A percentile compares a stretch with the other conserved stretches of the same genome.
Evolutionary conservation across 2,888 invertebrate species (phyloP).

Genomic region (Calameuta pallipes): DNA sequence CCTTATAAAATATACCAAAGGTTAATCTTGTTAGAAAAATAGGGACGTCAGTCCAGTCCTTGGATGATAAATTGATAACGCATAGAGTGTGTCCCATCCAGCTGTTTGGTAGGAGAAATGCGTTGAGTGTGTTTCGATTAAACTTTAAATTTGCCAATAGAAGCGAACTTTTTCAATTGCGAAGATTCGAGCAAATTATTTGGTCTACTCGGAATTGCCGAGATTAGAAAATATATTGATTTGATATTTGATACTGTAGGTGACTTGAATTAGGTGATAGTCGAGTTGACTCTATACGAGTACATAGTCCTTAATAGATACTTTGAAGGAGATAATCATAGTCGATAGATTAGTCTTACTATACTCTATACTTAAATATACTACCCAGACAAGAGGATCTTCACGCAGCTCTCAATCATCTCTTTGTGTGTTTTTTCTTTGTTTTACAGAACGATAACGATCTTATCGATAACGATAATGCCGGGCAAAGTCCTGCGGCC

Average conservation of each 20-base stretch:
- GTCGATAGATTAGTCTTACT: too few species aligned
- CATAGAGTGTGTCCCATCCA: too few species aligned
- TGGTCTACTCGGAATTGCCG: background rate
- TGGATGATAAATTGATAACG: too few species aligned
- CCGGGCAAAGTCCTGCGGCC: slow-evolving; percentile 67
- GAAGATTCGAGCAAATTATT: too few species aligned
- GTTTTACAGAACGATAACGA: slow-evolving; percentile 66
- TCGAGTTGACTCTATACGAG: slow-evolving; percentile 13
- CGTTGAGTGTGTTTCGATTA: too few species aligned
- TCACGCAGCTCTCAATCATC: slow-evolving; percentile 58
- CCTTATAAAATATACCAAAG: too few species aligned
- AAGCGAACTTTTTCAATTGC: too few species aligned
- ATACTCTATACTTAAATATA: slow-evolving; percentile 6
- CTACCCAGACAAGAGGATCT: slow-evolving; percentile 37
- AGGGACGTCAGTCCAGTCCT: too few species aligned
- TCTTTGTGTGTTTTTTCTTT: slow-evolving; percentile 62
- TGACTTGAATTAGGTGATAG: slow-evolving; percentile 27
- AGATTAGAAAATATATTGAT: slow-evolving; percentile 10
- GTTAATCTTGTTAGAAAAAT: too few species aligned
- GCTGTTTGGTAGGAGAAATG: too few species aligned
- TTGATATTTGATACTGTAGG: slow-evolving; percentile 14
- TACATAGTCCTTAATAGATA: background rate
- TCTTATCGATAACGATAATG: slow-evolving; percentile 66
- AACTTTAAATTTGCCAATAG: too few species aligned
- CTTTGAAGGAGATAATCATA: too few species aligned